Base-by-base conservation (phyloP, 2,797 vertebrate species). In the Garrulus glandarius region DNA sequence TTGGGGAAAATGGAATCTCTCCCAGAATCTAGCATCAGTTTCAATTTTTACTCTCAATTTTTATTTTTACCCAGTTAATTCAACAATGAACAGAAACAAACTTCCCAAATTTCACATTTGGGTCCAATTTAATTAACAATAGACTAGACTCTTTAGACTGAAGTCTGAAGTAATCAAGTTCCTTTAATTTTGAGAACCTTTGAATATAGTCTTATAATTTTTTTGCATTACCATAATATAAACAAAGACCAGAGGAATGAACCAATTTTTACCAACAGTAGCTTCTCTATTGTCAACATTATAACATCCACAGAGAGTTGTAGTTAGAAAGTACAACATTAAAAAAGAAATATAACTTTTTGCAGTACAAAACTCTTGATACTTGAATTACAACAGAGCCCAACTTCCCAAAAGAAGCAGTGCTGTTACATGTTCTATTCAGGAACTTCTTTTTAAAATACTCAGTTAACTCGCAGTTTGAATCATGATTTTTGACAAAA, bases 1-100 rank as follows among this genome's bases (percentile, higher is more conserved):
- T n/a, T 14, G 2, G 39, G 49, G 68, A 53, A 94, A 94, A 59
- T 75, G 41, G 56, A 81, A 37, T 55, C 30, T 69, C 79, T 74
- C 89, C 89, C 89, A 91, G 60, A 68, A 77, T 26, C 43, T 37
- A 64, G 55, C 79, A 87, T 27, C 39, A 27, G 23, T 29, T 92
- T 79, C 18, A 21, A 10, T 43, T 84, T 79, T 86, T 60, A 18
- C 27, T 69, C 60, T 85, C 30, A 19, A 64, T 60, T 93, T 86
- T 84, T 43, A 39, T 53, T 87, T 67, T 86, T 47, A 43, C 11
- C 43, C 46, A 36, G 30, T 68, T 24, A 24, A 10, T 78, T 93
- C 53, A 77, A 64, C 13, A 37, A 41, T 13, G 41, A 57, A 64
- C 29, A 49, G 34, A 57, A 93, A 52, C 3, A 67, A 74, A 47